Percentiles rank a stretch among this genome's conserved stretches.
These are phyloP conservation scores for Altica lythri DNA, from an alignment of 2,888 invertebrate genomes.

Conservation along the genomic window DNA sequence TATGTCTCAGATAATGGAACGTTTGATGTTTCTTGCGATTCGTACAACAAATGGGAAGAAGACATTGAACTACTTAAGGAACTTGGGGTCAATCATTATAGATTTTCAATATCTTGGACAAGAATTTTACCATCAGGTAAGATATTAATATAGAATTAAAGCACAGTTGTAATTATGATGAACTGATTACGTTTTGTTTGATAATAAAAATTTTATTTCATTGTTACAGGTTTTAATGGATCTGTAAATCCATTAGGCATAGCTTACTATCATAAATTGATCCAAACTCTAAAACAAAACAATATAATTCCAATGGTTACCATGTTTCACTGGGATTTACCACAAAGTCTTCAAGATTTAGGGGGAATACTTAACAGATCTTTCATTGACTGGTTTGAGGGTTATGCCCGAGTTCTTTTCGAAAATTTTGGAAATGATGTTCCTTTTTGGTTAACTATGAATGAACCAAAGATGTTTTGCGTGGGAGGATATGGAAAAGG, in stretches of 20 bases:
- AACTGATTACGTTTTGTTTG: not conserved
- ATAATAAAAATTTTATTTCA: not conserved
- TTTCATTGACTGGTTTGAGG: conserved; percentile 63
- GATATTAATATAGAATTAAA: not conserved
- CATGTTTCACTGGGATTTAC: conserved; percentile 61
- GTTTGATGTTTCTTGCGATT: conserved; percentile 69
- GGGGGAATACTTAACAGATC: conserved; percentile 68
- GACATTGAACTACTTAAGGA: conserved; percentile 64
- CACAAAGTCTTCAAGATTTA: conserved; percentile 53
- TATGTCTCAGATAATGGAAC: conserved; percentile 61
- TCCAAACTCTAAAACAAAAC: conserved; percentile 58
- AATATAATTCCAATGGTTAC: conserved; percentile 64
- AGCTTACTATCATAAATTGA: conserved; percentile 31
- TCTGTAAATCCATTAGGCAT: conserved; percentile 58
- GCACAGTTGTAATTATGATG: conserved; percentile 27
- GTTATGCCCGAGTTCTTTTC: conserved; percentile 62
- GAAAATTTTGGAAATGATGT: conserved; percentile 51
- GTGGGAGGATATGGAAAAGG: conserved; percentile 38
- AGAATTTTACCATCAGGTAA: conserved; percentile 63
- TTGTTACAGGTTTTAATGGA: conserved; percentile 20
- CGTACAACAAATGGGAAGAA: conserved; percentile 66
- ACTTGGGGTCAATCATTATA: conserved; percentile 63
- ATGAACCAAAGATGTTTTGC: conserved; percentile 56
- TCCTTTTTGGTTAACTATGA: conserved; percentile 61
- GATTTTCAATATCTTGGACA: conserved; percentile 49